phyloP scores from a whole-genome alignment of 2,797 vertebrate genomes.

The Myotis findleyi region DNA sequence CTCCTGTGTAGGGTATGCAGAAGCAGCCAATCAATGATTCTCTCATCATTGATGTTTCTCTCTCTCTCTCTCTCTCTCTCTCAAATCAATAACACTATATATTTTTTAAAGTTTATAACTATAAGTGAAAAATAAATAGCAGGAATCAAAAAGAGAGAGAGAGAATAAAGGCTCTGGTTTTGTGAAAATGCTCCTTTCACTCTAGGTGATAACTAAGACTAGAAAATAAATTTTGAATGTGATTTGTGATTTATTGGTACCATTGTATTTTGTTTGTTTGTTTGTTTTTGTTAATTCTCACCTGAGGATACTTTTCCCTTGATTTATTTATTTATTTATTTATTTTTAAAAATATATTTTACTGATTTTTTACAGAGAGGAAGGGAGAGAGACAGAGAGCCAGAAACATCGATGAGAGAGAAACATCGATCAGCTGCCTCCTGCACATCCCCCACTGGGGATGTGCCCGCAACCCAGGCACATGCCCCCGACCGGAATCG shows the following conservation, averaged over 20 bases:
- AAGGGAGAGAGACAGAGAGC: too few species aligned
- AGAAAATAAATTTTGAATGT: constrained; percentile 30
- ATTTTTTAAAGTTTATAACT: background rate
- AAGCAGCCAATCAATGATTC: background rate
- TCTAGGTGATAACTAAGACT: background rate
- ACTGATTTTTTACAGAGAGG: too few species aligned
- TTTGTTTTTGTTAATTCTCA: too few species aligned
- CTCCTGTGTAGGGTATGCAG: too few species aligned
- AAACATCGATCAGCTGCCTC: too few species aligned
- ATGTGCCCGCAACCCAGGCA: too few species aligned
- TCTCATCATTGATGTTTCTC: background rate
- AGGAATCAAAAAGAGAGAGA: background rate
- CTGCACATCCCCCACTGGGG: too few species aligned
- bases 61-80: background rate
- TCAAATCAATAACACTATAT: background rate
- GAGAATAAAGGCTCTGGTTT: background rate
- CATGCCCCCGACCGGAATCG: too few species aligned
- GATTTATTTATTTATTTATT: too few species aligned
- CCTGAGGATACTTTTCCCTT: too few species aligned
- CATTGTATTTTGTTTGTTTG: background rate
- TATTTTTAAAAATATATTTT: too few species aligned
- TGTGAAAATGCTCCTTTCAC: background rate
- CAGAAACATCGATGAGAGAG: too few species aligned
- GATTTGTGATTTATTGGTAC: background rate
- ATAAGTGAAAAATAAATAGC: background rate